Percentiles rank a stretch among this genome's conserved stretches.
phyloP scores from a whole-genome alignment of 2,113 vertebrate genomes.

The Rhinolophus sinicus region DNA sequence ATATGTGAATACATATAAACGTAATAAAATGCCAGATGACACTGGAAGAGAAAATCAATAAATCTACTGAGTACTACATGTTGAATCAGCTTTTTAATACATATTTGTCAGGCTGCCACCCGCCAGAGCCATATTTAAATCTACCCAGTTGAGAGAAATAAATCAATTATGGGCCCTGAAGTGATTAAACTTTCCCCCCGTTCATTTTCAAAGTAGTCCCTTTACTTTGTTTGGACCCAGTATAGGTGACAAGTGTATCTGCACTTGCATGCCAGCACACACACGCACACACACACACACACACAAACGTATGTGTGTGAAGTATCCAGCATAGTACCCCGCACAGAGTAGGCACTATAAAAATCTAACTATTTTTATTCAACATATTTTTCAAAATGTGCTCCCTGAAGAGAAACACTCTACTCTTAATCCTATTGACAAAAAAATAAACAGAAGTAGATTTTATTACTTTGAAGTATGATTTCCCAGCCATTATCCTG shows the following conservation, averaged over 20 bases:
- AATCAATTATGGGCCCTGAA: slow-evolving; percentile 47
- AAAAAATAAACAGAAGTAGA: not conserved
- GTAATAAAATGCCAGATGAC: slow-evolving; percentile 64
- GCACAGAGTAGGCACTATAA: not conserved
- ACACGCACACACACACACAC: not conserved
- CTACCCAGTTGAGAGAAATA: slow-evolving; percentile 51
- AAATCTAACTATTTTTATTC: slow-evolving; percentile 7
- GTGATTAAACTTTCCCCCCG: slow-evolving; percentile 22
- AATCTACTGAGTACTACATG: slow-evolving; percentile 36
- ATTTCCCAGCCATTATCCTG: slow-evolving; percentile 13
- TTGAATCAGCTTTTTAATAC: slow-evolving; percentile 55
- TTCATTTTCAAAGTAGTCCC: not conserved
- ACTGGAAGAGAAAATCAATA: slow-evolving; percentile 58
- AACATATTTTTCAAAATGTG: not conserved
- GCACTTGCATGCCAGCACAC: not conserved
- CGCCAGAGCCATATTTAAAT: slow-evolving; percentile 30
- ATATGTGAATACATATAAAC: slow-evolving; percentile 57
- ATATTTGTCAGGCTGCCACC: slow-evolving; percentile 33
- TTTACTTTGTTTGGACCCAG: not conserved
- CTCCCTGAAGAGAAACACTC: not conserved
- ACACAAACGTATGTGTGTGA: not conserved
- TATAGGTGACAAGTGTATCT: not conserved
- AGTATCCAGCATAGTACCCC: not conserved
- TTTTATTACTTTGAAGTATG: not conserved
- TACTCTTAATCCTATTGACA: not conserved